phyloP scores from a whole-genome alignment of 2,888 invertebrate genomes.

The Hirtodrosophila alboralis region DNA sequence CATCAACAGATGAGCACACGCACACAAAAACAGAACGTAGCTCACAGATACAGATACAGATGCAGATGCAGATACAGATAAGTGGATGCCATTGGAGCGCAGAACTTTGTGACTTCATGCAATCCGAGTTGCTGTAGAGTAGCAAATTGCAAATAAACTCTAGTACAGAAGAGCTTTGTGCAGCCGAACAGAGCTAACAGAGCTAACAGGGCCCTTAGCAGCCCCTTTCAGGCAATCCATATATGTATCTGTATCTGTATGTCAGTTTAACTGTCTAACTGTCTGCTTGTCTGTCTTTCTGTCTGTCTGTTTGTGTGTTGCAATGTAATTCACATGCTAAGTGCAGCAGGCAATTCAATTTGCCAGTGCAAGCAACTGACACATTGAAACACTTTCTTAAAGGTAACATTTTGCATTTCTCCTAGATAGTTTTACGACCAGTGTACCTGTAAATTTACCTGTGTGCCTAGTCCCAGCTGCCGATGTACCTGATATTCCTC shows the following conservation, averaged over 20 bases:
- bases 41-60: background rate
- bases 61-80: background rate
- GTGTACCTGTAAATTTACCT: background rate
- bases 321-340: conserved; percentile 57
- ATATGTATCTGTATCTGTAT: background rate
- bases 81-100: conserved; percentile 17
- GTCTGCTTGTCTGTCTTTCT: background rate
- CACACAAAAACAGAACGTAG: conserved; percentile 2
- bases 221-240: conserved; percentile 4
- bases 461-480: background rate
- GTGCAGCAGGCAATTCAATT: conserved; percentile 74
- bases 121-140: conserved; percentile 16
- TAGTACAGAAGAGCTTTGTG: conserved; percentile 39
- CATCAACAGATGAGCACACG: conserved; percentile 2
- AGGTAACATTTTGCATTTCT: conserved; percentile 37
- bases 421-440: conserved; percentile 5
- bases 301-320: conserved; percentile 1
- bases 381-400: conserved; percentile 46
- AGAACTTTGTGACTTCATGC: conserved; percentile 35
- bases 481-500: conserved; percentile 4
- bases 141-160: conserved; percentile 50
- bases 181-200: conserved; percentile 28
- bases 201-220: conserved; percentile 32
- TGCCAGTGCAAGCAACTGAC: conserved; percentile 20
- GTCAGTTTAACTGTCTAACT: too few species aligned